phyloP scores from a whole-genome alignment of 2,888 invertebrate genomes.

The Zhuqinia jingwanae region DNA sequence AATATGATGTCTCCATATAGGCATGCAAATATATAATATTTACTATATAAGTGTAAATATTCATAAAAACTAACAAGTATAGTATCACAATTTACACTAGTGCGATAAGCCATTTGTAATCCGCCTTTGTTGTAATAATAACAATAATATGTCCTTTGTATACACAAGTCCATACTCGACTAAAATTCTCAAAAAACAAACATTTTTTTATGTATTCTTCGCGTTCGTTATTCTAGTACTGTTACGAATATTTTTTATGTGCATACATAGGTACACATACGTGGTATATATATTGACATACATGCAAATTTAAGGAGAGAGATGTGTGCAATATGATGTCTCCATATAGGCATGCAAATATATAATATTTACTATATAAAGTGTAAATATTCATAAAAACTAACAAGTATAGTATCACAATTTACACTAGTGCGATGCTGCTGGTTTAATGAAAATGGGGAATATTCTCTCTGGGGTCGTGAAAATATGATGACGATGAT shows the following conservation, averaged over 20 bases:
- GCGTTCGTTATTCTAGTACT: no score
- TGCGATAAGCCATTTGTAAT: conserved; percentile 30
- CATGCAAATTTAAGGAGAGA: neutral
- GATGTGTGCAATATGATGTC: conserved; percentile 18
- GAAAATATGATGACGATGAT: neutral
- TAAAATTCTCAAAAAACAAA: no score
- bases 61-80: no score
- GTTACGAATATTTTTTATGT: neutral
- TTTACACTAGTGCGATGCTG: conserved; percentile 4
- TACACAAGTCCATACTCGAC: neutral
- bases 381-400: no score
- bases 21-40: conserved; percentile 7
- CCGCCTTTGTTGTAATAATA: conserved; percentile 25
- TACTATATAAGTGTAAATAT: no score
- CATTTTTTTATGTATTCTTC: no score
- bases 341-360: conserved; percentile 19
- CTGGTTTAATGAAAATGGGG: conserved; percentile 5
- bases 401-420: neutral
- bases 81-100: conserved; percentile 14
- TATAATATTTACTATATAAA: neutral
- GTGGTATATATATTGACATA: no score
- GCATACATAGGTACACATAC: no score
- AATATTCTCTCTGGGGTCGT: neutral
- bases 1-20: conserved; percentile 10
- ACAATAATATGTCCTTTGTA: no score